phyloP scores from a whole-genome alignment of 2,797 vertebrate genomes.

The Prunella strophiata region DNA sequence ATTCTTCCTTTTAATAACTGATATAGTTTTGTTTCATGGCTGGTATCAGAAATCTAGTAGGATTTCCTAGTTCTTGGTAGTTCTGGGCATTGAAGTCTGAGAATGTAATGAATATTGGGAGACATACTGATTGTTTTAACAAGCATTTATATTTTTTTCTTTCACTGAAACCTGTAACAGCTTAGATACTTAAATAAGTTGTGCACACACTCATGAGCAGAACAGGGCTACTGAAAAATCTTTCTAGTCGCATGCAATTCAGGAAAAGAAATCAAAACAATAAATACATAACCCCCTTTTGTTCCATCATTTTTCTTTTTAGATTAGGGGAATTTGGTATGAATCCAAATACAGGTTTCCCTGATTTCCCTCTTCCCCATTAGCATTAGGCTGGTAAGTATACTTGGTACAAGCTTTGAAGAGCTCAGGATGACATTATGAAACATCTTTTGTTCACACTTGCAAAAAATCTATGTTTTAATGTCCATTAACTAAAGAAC shows the following conservation, averaged over 20 bases:
- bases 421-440: neutral
- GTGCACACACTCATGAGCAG: neutral
- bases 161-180: neutral
- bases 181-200: neutral
- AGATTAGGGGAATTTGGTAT: neutral
- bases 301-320: neutral
- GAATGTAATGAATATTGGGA: neutral
- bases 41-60: neutral
- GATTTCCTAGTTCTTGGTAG: neutral
- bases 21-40: neutral
- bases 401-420: neutral
- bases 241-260: neutral
- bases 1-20: neutral
- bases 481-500: neutral
- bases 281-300: neutral
- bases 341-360: neutral
- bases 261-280: neutral
- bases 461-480: neutral
- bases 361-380: neutral
- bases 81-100: neutral
- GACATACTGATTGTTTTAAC: neutral
- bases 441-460: neutral
- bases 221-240: neutral
- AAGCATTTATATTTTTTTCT: neutral
- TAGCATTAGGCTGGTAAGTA: neutral